Conservation (phyloP, 2,888 invertebrate genomes). For the Azorinus chamasolen region DNA sequence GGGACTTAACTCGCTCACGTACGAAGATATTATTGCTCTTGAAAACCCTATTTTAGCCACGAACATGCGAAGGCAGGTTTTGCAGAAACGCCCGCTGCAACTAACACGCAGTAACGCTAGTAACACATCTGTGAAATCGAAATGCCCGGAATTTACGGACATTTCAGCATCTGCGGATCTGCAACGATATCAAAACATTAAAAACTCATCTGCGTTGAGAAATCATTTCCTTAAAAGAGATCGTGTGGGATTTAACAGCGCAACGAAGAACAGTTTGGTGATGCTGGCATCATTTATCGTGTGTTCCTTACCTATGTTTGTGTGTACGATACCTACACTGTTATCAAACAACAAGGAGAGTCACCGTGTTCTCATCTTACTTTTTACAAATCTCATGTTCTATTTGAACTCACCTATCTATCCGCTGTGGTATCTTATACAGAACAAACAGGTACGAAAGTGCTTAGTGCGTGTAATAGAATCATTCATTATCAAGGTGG, state of each 20-base stretch:
- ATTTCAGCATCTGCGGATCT: conserved; percentile 81
- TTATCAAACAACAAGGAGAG: conserved; percentile 43
- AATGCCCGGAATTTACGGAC: conserved; percentile 79
- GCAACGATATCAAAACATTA: conserved; percentile 76
- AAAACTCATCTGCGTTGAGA: conserved; percentile 72
- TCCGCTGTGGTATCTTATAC: conserved; percentile 83
- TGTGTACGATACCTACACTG: conserved; percentile 76
- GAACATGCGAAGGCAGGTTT: conserved; percentile 51
- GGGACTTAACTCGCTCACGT: conserved; percentile 65
- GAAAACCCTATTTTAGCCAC: conserved; percentile 77
- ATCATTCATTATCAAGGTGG: conserved; percentile 43
- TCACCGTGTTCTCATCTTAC: conserved; percentile 68
- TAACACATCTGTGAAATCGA: conserved; percentile 66
- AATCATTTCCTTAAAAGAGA: conserved; percentile 78
- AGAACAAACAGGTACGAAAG: conserved; percentile 80
- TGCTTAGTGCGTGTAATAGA: conserved; percentile 76
- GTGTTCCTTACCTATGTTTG: conserved; percentile 79
- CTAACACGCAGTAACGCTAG: conserved; percentile 71
- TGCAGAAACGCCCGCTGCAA: conserved; percentile 65
- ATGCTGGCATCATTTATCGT: conserved; percentile 80
- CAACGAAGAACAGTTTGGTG: conserved; percentile 82
- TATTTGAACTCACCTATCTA: conserved; percentile 81
- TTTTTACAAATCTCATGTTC: conserved; percentile 77
- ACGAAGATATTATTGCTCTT: conserved; percentile 78
- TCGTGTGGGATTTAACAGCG: conserved; percentile 76